A percentile compares a stretch with the other conserved stretches of the same genome.
Conservation (phyloP, 2,888 invertebrate species). For the Caprella mutica region DNA sequence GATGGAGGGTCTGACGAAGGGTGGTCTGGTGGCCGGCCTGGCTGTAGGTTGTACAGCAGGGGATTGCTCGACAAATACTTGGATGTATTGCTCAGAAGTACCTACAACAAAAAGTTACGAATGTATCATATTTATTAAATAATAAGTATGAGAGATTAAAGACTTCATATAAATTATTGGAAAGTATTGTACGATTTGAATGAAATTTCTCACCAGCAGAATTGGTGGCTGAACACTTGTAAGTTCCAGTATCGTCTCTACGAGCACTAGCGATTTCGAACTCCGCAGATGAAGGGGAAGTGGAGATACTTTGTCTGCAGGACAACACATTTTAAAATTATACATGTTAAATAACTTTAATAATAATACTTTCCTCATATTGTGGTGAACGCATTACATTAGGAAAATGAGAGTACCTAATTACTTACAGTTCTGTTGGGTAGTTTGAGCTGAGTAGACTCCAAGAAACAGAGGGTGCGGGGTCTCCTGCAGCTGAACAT, state of each 20-base stretch:
- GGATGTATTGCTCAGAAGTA: constrained; percentile 50
- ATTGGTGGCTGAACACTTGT: constrained; percentile 58
- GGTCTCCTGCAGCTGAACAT: constrained; percentile 67
- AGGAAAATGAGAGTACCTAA: not conserved
- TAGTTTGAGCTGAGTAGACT: constrained; percentile 38
- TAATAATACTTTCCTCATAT: not conserved
- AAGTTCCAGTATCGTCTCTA: constrained; percentile 55
- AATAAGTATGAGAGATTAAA: not conserved
- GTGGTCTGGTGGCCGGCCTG: too few relatives aligned
- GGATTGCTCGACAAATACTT: constrained; percentile 46
- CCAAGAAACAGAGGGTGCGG: constrained; percentile 65
- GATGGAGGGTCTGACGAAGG: not conserved
- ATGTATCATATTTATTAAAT: not conserved
- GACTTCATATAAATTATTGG: not conserved
- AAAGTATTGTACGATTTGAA: constrained; percentile 39
- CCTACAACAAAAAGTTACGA: not conserved
- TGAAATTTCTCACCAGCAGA: constrained; percentile 48
- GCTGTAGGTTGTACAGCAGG: constrained; percentile 15
- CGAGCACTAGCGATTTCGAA: constrained; percentile 50
- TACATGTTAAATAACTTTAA: not conserved
- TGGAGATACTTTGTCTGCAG: constrained; percentile 28
- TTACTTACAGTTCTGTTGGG: constrained; percentile 34
- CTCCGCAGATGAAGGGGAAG: constrained; percentile 40
- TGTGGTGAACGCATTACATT: not conserved
- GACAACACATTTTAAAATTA: not conserved